These are phyloP conservation scores for Plestiodon gilberti DNA, from an alignment of 2,113 vertebrate genomes.

Conservation along the genomic window DNA sequence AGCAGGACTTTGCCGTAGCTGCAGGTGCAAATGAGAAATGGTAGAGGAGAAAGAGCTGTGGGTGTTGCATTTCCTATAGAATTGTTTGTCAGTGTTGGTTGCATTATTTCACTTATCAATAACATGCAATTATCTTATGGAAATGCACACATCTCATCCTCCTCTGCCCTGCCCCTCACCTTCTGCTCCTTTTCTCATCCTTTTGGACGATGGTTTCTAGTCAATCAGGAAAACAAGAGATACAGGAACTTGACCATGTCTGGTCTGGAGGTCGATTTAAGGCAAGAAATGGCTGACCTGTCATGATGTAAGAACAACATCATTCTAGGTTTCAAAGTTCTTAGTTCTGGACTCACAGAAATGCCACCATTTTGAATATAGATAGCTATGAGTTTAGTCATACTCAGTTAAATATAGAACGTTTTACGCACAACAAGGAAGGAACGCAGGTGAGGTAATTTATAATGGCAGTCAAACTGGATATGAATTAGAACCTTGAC, in stretches of 20 bases:
- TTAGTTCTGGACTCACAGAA: constrained; percentile 64
- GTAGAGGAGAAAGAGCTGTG: neutral
- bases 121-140: neutral
- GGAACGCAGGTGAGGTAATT: neutral
- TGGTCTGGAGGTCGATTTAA: constrained; percentile 24
- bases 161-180: neutral
- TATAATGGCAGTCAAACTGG: constrained; percentile 1
- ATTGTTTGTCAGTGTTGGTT: neutral
- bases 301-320: constrained; percentile 58
- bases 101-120: neutral
- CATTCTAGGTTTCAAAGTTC: constrained; percentile 39
- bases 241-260: neutral
- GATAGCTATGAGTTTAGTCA: constrained; percentile 32
- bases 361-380: constrained; percentile 54
- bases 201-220: neutral
- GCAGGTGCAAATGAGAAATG: neutral
- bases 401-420: neutral
- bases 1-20: neutral
- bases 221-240: constrained; percentile 3
- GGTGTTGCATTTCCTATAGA: neutral
- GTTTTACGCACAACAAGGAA: constrained; percentile 10
- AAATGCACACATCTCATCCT: neutral
- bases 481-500: constrained; percentile 22
- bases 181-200: neutral
- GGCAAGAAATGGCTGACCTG: constrained; percentile 41